phyloP scores from a whole-genome alignment of 37 sponge, comb jelly and placozoan genomes.

The Halichondria panicea region DNA sequence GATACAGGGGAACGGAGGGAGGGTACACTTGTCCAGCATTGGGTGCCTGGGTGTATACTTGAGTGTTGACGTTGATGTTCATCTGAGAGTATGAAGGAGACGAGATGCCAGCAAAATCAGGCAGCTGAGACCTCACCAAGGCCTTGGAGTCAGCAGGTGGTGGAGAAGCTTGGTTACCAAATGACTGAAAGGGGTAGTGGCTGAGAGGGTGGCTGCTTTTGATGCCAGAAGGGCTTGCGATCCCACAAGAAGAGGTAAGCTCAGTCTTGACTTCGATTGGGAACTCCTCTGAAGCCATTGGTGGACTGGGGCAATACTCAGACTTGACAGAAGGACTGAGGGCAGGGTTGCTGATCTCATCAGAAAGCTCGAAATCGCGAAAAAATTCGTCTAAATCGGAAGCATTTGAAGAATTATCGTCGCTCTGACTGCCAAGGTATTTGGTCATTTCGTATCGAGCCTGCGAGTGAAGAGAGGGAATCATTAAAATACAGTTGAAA shows the following conservation, averaged over 20 bases:
- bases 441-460: conserved; percentile 74
- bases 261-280: conserved; percentile 52
- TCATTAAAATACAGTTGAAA: background rate
- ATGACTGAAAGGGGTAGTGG: conserved; percentile 52
- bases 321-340: conserved; percentile 36
- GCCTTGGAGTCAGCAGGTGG: background rate
- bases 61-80: conserved; percentile 59
- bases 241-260: conserved; percentile 12
- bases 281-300: background rate
- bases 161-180: conserved; percentile 27
- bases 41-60: conserved; percentile 28
- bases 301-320: conserved; percentile 19
- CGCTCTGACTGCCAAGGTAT: conserved; percentile 61
- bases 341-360: conserved; percentile 31
- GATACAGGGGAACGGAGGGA: conserved; percentile 41
- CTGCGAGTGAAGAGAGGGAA: conserved; percentile 28
- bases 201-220: conserved; percentile 24
- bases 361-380: conserved; percentile 51
- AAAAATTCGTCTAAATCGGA: conserved; percentile 63
- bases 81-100: conserved; percentile 55
- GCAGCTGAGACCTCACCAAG: background rate
- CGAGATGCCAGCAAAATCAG: conserved; percentile 33
- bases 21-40: background rate
- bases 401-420: conserved; percentile 40
- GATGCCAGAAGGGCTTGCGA: background rate